A percentile compares a stretch with the other conserved stretches of the same genome.
These are phyloP conservation scores for Callinectes sapidus DNA, from an alignment of 2,888 invertebrate species.

Conservation along the genomic window DNA sequence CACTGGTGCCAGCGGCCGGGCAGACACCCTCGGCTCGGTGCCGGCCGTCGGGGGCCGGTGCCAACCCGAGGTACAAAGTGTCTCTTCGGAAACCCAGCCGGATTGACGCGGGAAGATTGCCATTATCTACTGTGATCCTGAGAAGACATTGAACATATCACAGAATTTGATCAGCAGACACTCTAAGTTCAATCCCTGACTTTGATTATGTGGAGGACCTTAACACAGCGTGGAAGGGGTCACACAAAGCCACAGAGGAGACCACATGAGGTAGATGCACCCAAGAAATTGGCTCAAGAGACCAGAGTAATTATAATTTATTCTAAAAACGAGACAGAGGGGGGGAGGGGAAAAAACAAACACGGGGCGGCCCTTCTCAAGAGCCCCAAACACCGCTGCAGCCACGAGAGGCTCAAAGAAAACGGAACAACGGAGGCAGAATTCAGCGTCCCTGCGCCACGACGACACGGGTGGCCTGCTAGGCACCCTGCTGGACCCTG, in stretches of 20 bases:
- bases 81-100: slow-evolving; percentile 56
- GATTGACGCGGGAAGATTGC: slow-evolving; percentile 64
- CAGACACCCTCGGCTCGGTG: slow-evolving; percentile 10
- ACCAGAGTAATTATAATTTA: slow-evolving; percentile 70
- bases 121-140: slow-evolving; percentile 69
- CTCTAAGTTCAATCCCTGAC: slow-evolving; percentile 69
- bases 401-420: slow-evolving; percentile 13
- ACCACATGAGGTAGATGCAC: slow-evolving; percentile 70
- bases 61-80: slow-evolving; percentile 34
- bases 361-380: neutral
- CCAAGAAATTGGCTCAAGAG: slow-evolving; percentile 70
- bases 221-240: slow-evolving; percentile 69
- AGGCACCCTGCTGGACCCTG: slow-evolving; percentile 70
- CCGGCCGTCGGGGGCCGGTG: slow-evolving; percentile 28
- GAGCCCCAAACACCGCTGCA: neutral
- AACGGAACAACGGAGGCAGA: slow-evolving; percentile 11
- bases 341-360: neutral
- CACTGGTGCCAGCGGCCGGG: slow-evolving; percentile 28
- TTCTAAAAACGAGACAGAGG: slow-evolving; percentile 45
- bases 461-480: slow-evolving; percentile 65
- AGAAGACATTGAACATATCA: slow-evolving; percentile 69
- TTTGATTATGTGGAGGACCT: slow-evolving; percentile 70
- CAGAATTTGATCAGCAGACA: slow-evolving; percentile 70
- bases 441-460: slow-evolving; percentile 37
- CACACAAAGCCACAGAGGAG: slow-evolving; percentile 69